Evolutionary conservation across 2,113 vertebrate genomes (phyloP), one percentile per base, ranked within the genome.

Genomic region (Datnioides undecimradiatus): DNA sequence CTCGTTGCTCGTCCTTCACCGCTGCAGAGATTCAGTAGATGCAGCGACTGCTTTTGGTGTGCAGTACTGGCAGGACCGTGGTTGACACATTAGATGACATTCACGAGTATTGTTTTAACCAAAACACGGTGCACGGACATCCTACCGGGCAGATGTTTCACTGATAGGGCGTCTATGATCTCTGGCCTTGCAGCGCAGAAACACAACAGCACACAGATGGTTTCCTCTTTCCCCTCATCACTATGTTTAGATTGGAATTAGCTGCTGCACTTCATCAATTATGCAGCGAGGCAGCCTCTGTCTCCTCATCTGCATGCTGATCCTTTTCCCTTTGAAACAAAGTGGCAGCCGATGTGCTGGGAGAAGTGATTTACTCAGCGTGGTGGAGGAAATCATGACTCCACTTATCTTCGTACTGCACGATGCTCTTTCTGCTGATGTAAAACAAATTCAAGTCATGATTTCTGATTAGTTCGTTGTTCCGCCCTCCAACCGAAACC

Each of bases 241-340:
- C 63, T 52, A n/a, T 80, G 84, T 90, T 74, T 76, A 70, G 76
- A 82, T 87, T 86, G 77, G 75, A 92, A 88, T 89, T 87, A 87
- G 72, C 82, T 68, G 62, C 79, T 79, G 57, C 76, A 49, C 66
- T 84, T 92, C 86, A 93, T 93, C 82, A 90, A 90, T 92, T 84
- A 92, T 93, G 88, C 85, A 91, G 21, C 46, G 45, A 67, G 59
- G 79, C 69, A 68, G 82, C 77, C 76, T 89, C 82, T 48, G 70
- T 76, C 51, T 87, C 54, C 54, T 87, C 71, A 79, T 86, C 73
- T 76, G 74, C 71, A 65, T 31, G 62, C 77, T 76, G 62, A 77
- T 67, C 64, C 54, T 55, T 49, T 79, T 78, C 46, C 63, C 79
- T 87, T 76, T 70, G 62, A 85, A 82, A 88, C 76, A 68, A 87